Conservation (phyloP, 2,888 invertebrate genomes). For the Troglohyphantes excavatus region DNA sequence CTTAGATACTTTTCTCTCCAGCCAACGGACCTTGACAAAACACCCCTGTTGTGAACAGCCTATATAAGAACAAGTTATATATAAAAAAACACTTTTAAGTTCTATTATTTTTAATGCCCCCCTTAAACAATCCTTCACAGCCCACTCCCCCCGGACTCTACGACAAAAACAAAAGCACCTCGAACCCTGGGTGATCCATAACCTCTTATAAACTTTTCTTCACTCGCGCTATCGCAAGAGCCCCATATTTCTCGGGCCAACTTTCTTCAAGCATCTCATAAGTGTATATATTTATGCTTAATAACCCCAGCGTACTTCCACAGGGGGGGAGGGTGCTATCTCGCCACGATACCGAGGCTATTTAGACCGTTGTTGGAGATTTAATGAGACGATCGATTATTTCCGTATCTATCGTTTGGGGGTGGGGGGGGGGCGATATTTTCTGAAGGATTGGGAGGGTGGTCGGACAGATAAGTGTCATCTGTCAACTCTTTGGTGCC, state of each 20-base stretch:
- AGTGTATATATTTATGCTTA: neutral
- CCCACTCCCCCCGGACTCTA: neutral
- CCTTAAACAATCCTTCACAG: neutral
- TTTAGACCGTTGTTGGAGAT: conserved; percentile 68
- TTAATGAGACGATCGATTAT: conserved; percentile 77
- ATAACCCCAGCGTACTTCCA: neutral
- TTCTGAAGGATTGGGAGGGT: conserved; percentile 22
- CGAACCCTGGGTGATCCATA: conserved; percentile 23
- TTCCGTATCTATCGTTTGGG: conserved; percentile 53
- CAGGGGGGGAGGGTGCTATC: conserved; percentile 39
- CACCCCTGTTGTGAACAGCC: too few species aligned
- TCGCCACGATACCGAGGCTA: conserved; percentile 68
- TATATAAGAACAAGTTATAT: too few species aligned
- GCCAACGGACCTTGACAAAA: too few species aligned
- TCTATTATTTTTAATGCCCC: neutral
- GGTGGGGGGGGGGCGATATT: neutral
- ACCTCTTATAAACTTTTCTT: conserved; percentile 57
- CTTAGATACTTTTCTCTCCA: too few species aligned
- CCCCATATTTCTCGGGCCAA: conserved; percentile 59
- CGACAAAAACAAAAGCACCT: neutral
- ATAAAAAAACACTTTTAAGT: too few species aligned
- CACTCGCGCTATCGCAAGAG: conserved; percentile 50
- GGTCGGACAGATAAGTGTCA: conserved; percentile 70
- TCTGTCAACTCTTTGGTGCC: conserved; percentile 74
- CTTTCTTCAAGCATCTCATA: conserved; percentile 56